Conservation (phyloP, 2,797 vertebrate species). For the Neomorphus geoffroyi region DNA sequence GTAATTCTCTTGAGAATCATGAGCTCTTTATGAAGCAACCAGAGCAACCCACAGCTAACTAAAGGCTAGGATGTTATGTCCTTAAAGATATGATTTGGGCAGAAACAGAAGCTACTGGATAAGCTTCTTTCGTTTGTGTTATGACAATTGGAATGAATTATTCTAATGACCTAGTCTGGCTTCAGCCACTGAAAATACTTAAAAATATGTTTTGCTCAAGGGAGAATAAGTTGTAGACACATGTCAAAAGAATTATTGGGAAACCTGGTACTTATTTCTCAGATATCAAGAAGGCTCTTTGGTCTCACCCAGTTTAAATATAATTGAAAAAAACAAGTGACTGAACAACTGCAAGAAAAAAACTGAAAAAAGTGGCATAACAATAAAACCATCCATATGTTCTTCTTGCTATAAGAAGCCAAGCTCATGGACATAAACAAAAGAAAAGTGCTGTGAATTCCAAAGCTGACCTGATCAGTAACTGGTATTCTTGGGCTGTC, state of each 20-base stretch:
- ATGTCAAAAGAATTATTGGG: background rate
- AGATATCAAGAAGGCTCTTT: background rate
- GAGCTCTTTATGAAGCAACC: background rate
- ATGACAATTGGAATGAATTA: background rate
- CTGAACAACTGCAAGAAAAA: background rate
- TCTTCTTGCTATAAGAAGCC: background rate
- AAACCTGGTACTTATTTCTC: conserved; percentile 4
- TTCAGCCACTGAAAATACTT: background rate
- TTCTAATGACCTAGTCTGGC: background rate
- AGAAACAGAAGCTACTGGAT: background rate
- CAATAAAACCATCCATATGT: background rate
- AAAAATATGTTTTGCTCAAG: background rate
- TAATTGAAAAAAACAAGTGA: conserved; percentile 15
- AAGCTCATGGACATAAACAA: background rate
- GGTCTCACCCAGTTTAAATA: background rate
- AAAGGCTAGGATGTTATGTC: background rate
- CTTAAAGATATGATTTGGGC: background rate
- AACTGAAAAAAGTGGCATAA: background rate
- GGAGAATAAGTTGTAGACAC: background rate
- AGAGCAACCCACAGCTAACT: background rate
- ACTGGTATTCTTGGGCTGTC: background rate
- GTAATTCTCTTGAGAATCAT: background rate
- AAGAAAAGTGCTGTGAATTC: background rate
- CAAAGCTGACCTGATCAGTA: background rate
- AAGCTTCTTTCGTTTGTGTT: background rate